Base-by-base conservation (phyloP, 64 coral and sea anemone species). In the Montipora foliosa region DNA sequence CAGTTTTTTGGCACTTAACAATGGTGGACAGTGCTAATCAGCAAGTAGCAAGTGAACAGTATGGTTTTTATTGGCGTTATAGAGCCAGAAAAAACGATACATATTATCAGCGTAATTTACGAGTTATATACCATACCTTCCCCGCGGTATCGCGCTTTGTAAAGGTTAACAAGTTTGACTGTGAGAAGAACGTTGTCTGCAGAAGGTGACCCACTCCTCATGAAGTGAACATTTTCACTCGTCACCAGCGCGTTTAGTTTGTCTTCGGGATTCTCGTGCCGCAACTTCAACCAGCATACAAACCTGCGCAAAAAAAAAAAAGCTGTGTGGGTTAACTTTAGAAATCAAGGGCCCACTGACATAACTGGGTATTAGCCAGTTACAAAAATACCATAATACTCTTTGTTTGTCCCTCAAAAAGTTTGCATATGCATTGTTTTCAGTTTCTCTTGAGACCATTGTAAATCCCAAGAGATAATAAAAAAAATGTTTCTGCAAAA, bases 241-340 rank as follows among this genome's bases (percentile, higher is more conserved):
- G 97, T 94, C 6, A 99, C 21, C 24, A 99, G 25, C 9, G 97
- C 95, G 72, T 94, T 96, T 24, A 95, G 76, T 90, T 92, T 96
- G 55, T 96, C 79, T 5, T 74, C 64, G 3, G 82, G 88, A 59
- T 88, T 59, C 69, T 82, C 24, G 47, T 76, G 84, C 0, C 97
- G 97, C 13, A 99, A 89, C 58, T 92, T 99, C 9, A 99, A 69
- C 75, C 97, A 96, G 66, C 95, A 90, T 2, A 91, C 13, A 89
- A 99, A 99, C 61, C 97, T 99, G 68, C 14, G 12, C 45, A 11
- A 8, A 60, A 76, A 25, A 64, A 82, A 9, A 90, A 46, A 44
- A 78, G 15, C 5, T 85, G 12, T 14, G 0, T 9, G 3, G 3
- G 68, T 71, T 5, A 11, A 21, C 10, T 71, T 67, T 2, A 24